A percentile compares a stretch with the other conserved stretches of the same genome.
Evolutionary conservation across 2,113 vertebrate genomes (phyloP).

Genomic region (Illadopsis cleaveri): DNA sequence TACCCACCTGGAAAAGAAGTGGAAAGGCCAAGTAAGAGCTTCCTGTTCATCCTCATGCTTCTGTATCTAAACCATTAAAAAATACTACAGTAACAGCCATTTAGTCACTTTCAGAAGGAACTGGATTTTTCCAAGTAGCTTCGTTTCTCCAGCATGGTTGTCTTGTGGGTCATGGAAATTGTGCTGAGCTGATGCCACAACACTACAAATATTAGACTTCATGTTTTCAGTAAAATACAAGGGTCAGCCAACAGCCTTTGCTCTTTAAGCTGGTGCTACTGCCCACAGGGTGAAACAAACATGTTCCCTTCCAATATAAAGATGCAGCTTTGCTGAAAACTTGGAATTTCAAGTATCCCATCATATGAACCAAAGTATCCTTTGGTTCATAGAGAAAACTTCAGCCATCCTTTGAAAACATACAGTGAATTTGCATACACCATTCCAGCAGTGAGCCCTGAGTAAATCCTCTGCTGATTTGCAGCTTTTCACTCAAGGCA

Average conservation of each 20-base stretch:
- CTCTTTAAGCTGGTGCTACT: not conserved
- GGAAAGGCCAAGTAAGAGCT: not conserved
- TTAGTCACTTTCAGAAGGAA: not conserved
- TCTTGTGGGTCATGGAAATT: not conserved
- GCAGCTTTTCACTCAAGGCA: not conserved
- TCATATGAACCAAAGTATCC: not conserved
- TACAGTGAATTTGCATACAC: not conserved
- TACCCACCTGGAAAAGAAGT: slow-evolving; percentile 85
- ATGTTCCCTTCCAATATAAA: not conserved
- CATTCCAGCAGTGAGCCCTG: not conserved
- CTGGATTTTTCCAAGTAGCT: not conserved
- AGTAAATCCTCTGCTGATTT: not conserved
- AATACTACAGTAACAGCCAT: not conserved
- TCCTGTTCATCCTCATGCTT: not conserved
- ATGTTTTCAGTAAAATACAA: not conserved
- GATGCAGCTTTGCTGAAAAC: not conserved
- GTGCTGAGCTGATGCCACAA: not conserved
- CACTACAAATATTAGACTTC: not conserved
- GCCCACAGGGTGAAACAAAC: not conserved
- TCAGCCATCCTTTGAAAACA: not conserved
- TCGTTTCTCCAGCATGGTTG: not conserved
- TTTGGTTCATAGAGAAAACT: not conserved
- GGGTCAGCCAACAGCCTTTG: not conserved
- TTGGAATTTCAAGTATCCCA: not conserved
- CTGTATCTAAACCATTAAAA: not conserved